Percentiles rank a stretch among this genome's conserved stretches.
phyloP scores from a whole-genome alignment of 2,797 vertebrate species.

The Chaunax sp. region DNA sequence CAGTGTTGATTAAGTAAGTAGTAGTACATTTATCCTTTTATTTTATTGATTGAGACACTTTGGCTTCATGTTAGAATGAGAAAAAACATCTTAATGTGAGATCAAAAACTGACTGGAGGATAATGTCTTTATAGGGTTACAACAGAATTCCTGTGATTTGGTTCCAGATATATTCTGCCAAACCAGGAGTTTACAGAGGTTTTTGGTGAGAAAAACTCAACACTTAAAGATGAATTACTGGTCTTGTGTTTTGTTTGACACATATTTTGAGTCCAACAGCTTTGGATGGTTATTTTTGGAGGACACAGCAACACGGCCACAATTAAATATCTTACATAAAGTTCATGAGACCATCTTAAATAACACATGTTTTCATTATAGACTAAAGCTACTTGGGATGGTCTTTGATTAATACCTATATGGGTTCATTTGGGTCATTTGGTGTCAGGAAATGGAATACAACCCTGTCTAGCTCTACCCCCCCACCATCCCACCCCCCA shows the following conservation, averaged over 20 bases:
- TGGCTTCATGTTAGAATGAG: not conserved
- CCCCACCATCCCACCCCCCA: too few species aligned
- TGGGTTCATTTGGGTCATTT: not conserved
- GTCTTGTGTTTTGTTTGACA: not conserved
- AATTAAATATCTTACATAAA: not conserved
- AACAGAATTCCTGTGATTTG: too few species aligned
- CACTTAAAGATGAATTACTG: not conserved
- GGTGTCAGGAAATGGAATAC: not conserved
- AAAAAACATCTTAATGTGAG: not conserved
- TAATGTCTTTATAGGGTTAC: too few species aligned
- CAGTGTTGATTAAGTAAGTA: constrained; percentile 36
- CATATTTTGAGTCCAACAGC: not conserved
- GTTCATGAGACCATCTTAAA: not conserved
- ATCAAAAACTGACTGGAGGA: too few species aligned
- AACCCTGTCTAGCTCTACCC: too few species aligned
- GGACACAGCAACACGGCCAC: not conserved
- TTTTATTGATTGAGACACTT: not conserved
- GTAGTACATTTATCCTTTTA: not conserved
- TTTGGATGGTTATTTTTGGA: not conserved
- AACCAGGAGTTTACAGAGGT: too few species aligned
- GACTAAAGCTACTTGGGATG: not conserved
- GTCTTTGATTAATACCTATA: too few species aligned
- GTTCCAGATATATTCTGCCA: too few species aligned
- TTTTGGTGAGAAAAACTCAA: not conserved
- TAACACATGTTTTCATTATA: too few species aligned